Evolutionary conservation across 2,797 vertebrate species (phyloP), one percentile per base, ranked within the genome.

Genomic region (Scolopax rusticola): DNA sequence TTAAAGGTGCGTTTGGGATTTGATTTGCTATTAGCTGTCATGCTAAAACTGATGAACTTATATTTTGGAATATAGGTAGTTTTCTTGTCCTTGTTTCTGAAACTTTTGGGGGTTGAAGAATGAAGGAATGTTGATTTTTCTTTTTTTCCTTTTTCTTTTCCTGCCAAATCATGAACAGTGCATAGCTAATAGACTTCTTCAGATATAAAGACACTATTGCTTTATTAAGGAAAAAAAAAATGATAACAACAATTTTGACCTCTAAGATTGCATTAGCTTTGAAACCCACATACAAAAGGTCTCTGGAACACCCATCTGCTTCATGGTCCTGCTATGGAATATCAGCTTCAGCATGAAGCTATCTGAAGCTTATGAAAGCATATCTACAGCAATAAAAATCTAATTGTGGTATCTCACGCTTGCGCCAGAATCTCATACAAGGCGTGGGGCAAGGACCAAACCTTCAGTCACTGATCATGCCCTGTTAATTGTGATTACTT

Each of bases 1-100:
- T 95, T 96, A 91, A 97, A 97, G 96, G 96, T 97, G 95, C 90
- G 95, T 97, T 89, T 96, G 95, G 93, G 86, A 95, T 93, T 96
- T 90, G 88, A 77, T 95, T 95, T 90, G 88, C 90, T 96, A 68
- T 74, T 86, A 84, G 93, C 74, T 93, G 69, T 93, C 18, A 3
- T 28, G 47, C 91, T 82, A 76, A 91, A 71, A 82, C 16, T n/a
- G 30, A 81, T 88, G 1, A 38, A 32, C 76, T 84, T 93, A 6
- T 89, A 51, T 68, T 81, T 89, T 91, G 71, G 71, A 70, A 48
- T 78, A n/a, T 28, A 36, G 36, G 8, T 36, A 63, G 23, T 83
- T 89, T 90, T 68, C n/a, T 88, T 70, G 25, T 63, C 13, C 28
- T 76, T 73, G 15, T 67, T 84, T 91, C 25, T 90, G 64, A 79